Evolutionary conservation across 2,797 vertebrate species (phyloP).

Genomic region (Sciurus carolinensis): DNA sequence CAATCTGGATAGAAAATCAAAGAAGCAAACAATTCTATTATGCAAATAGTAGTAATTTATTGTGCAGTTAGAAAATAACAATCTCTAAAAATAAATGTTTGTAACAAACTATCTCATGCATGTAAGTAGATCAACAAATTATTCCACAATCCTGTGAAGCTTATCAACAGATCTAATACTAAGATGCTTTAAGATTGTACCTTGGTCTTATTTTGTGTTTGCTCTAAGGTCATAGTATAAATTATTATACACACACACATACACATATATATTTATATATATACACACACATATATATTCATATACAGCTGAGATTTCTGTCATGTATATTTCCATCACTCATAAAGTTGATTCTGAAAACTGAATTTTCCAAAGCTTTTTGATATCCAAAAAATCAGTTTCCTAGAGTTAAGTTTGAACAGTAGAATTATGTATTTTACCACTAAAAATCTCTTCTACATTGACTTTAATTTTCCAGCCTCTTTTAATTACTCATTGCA

Average conservation of each 20-base stretch:
- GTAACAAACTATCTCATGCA: constrained; percentile 75
- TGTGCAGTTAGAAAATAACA: constrained; percentile 78
- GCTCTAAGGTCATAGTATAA: not conserved
- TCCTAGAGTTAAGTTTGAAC: constrained; percentile 29
- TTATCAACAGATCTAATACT: constrained; percentile 42
- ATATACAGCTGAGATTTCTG: not conserved
- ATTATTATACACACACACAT: no score
- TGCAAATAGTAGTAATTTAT: constrained; percentile 81
- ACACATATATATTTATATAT: no score
- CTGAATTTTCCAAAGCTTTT: not conserved
- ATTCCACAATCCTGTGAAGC: constrained; percentile 50
- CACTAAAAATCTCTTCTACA: constrained; percentile 20
- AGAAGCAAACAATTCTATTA: constrained; percentile 81
- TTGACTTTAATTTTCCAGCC: constrained; percentile 1
- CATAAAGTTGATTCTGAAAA: constrained; percentile 35
- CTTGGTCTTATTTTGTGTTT: constrained; percentile 55
- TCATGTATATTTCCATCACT: constrained; percentile 24
- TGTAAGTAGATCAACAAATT: constrained; percentile 76
- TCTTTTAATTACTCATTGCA: constrained; percentile 15
- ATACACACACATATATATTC: no score
- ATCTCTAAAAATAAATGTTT: constrained; percentile 84
- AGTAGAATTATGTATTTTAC: not conserved
- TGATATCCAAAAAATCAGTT: constrained; percentile 1
- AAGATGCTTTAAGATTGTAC: constrained; percentile 52
- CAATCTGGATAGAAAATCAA: constrained; percentile 77